A percentile compares a stretch with the other conserved stretches of the same genome.
Evolutionary conservation across 2,113 vertebrate genomes (phyloP).

Genomic region (Isurus oxyrinchus): DNA sequence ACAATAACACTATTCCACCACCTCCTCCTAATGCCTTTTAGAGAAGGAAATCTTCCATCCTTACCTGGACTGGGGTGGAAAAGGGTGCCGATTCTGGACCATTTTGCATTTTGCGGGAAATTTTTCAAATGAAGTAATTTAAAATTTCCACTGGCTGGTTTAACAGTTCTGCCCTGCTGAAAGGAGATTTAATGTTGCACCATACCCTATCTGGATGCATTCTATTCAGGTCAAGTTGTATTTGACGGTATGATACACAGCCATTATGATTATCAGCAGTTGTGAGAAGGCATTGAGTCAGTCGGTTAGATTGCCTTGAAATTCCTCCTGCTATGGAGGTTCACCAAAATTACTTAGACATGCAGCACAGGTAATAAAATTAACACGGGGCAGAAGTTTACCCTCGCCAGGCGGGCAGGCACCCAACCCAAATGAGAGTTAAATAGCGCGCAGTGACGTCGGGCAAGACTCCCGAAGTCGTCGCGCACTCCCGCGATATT

Average conservation of each 20-base stretch:
- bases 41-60: no score
- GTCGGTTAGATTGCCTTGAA: neutral
- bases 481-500: no score
- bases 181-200: neutral
- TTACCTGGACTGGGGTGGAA: neutral
- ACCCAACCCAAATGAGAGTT: no score
- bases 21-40: no score
- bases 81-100: neutral
- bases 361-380: neutral
- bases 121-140: neutral
- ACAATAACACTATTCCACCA: no score
- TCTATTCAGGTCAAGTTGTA: neutral
- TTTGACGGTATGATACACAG: neutral
- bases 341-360: neutral
- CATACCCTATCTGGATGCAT: neutral
- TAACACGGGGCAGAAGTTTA: neutral
- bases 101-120: neutral
- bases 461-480: no score
- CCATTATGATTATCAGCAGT: neutral
- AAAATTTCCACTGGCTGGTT: neutral
- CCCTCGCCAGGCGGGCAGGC: no score
- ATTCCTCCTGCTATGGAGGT: neutral
- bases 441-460: no score
- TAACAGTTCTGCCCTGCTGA: neutral
- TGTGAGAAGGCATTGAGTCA: neutral